Percentiles rank a stretch among this genome's conserved stretches.
phyloP scores from a whole-genome alignment of 2,888 invertebrate species.

The Belgica antarctica region DNA sequence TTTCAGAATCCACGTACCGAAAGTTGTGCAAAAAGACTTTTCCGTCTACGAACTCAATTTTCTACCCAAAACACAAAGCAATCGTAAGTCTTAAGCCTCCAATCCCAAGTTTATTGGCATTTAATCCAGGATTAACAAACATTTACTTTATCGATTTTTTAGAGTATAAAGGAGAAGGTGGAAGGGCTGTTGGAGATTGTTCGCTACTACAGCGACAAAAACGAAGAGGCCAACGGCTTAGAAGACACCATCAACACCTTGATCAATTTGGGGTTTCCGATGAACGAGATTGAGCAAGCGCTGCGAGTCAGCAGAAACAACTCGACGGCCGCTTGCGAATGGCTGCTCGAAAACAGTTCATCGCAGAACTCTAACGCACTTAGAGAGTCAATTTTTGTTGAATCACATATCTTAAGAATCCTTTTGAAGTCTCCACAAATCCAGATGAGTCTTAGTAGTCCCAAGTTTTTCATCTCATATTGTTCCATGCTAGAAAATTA shows the following conservation, averaged over 20 bases:
- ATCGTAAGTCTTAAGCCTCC: conserved; percentile 31
- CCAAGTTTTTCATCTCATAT: conserved; percentile 42
- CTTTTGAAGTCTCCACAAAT: conserved; percentile 37
- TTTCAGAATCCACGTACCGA: conserved; percentile 13
- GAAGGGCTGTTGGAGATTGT: conserved; percentile 41
- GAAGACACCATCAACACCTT: conserved; percentile 28
- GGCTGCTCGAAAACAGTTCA: conserved; percentile 29
- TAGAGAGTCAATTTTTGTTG: conserved; percentile 35
- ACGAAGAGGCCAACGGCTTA: conserved; percentile 3
- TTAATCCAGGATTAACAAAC: neutral
- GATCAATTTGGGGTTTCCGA: conserved; percentile 36
- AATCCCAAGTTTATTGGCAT: neutral
- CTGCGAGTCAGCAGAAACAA: conserved; percentile 11
- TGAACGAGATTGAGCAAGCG: conserved; percentile 29
- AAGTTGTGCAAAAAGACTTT: conserved; percentile 32
- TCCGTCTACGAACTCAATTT: conserved; percentile 37
- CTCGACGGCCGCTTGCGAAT: conserved; percentile 27
- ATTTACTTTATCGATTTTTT: conserved; percentile 13
- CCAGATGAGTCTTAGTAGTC: conserved; percentile 31
- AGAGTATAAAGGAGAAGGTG: conserved; percentile 35
- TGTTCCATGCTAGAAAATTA: conserved; percentile 41
- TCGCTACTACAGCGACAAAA: conserved; percentile 38
- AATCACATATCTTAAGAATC: conserved; percentile 41
- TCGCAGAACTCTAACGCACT: conserved; percentile 25
- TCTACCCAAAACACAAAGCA: conserved; percentile 40